phyloP scores from a whole-genome alignment of 2,888 invertebrate genomes.

The Carpatolechia fugitivella region DNA sequence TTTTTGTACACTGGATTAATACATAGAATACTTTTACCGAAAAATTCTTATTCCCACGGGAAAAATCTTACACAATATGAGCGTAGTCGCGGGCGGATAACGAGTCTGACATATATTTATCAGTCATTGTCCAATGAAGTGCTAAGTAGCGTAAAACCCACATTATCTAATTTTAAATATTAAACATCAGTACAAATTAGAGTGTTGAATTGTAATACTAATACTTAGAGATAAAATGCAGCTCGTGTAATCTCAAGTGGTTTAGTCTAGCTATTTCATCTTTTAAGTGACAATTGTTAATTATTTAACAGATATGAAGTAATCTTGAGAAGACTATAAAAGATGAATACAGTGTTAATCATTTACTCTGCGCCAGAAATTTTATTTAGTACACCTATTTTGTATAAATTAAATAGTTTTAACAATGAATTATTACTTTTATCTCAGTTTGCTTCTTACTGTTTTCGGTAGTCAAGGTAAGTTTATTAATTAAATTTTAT shows the following conservation, averaged over 20 bases:
- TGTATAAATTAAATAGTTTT: background rate
- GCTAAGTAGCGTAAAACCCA: background rate
- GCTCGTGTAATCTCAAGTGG: background rate
- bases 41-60: no score
- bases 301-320: background rate
- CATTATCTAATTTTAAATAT: background rate
- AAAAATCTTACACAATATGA: no score
- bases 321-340: background rate
- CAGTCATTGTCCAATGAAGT: constrained; percentile 7
- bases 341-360: background rate
- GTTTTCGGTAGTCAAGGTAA: background rate
- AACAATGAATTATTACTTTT: background rate
- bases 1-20: no score
- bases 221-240: background rate
- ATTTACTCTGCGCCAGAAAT: background rate
- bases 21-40: no score
- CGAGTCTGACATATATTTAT: no score
- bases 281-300: background rate
- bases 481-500: background rate
- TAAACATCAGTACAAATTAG: background rate
- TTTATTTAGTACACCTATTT: background rate
- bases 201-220: background rate
- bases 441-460: background rate
- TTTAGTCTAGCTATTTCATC: background rate
- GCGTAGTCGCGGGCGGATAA: no score